Evolutionary conservation across 2,888 invertebrate genomes (phyloP), one percentile per base, ranked within the genome.

Genomic region (Tachina grossa): DNA sequence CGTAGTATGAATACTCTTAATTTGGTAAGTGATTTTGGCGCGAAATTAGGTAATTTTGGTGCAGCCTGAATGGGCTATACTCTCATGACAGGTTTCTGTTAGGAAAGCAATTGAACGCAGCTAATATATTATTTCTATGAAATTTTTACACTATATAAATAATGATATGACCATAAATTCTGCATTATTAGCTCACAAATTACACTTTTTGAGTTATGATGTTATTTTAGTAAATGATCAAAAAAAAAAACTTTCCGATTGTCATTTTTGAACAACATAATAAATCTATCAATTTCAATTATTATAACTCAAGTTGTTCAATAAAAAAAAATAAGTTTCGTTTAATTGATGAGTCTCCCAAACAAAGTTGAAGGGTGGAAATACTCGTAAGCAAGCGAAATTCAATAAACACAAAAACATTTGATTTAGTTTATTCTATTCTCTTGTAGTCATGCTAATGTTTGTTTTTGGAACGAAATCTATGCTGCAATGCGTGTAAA

Each of bases 211-310:
- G 31, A 5, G 31, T 31, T 31, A 6, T 31, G 31, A 31, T 6
- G 31, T 31, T 31, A 31, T 31, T 31, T 31, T 31, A 31, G 31
- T 31, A 6, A 31, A 31, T 6, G 31, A 31, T 5, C 31, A 6
- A 16, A 0, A 1, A 14, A 31, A 57, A 49, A 39, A 51, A 47
- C 4, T 43, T 19, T 49, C n/a, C 59, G 22, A 10, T 49, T 68
- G 55, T 45, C 31, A 43, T 19, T 51, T 69, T 16, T n/a, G 53
- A 31, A 10, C 49, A 19, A 41, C n/a, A 41, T 13, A 19, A 80
- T 80, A 72, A 80, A 80, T 80, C 65, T 65, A 65, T 65, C 79
- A 72, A 72, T 80, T 55, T 79, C 72, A 72, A 80, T 72, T 80
- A 72, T 57, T 65, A 65, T 49, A 8, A 8, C 43, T 72, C 49